Base-by-base conservation (phyloP, 2,113 vertebrate species). In the Canis aureus region DNA sequence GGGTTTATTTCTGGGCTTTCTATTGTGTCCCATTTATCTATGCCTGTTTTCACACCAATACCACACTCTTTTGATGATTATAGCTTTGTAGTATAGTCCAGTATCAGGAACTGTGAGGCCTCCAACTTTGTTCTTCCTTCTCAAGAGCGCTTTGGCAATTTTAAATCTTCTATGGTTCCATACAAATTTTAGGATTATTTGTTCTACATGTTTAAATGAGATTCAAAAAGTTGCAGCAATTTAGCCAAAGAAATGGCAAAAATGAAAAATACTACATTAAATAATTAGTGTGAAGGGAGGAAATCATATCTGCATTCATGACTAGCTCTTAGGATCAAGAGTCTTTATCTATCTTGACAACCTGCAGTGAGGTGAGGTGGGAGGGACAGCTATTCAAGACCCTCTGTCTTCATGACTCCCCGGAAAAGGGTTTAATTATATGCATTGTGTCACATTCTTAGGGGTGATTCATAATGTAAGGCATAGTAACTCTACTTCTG, bases 371-470 rank as follows among this genome's bases (percentile, higher is more conserved):
- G 25, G 8, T 16, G 27, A 43, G 43, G 12, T 76, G 67, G n/a
- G 19, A 73, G 10, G 11, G 11, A 1, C 43, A 78, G 17, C 20
- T 6, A 38, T 76, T 74, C 29, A 25, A 94, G 8, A 67, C 12
- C 16, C n/a, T 79, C 20, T 20, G 1, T n/a, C 15, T 8, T 90
- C 7, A 25, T 4, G 43, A 51, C 11, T 15, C 35, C 17, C 74
- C 43, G n/a, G 20, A 8, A 22, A 82, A 67, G 6, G 4, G 5
- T 89, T 60, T 60, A 94, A 87, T 79, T 89, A 79, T 35, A 53
- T 55, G 27, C 29, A 32, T 13, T 78, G n/a, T 29, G n/a, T 93
- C 43, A 95, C 17, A 82, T 66, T 95, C 9, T 97, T 9, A 95
- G 35, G 1, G 10, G 5, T 89, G 60, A 83, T 49, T 87, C 11